Base-by-base conservation (phyloP, 1,140 invertebrate species). In the Trissolcus basalis region DNA sequence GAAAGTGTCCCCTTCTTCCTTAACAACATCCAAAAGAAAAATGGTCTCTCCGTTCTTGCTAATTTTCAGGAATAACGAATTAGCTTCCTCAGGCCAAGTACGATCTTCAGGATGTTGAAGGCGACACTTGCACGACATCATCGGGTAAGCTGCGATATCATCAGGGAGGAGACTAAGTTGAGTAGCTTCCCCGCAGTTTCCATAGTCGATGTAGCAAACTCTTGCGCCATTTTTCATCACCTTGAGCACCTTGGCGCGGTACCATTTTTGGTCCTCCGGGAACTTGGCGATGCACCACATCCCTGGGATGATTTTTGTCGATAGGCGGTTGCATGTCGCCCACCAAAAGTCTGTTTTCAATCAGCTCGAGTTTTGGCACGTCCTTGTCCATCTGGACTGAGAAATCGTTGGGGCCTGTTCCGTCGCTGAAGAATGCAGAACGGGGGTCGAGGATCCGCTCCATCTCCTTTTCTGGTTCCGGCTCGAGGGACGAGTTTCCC, bases 211-310 rank as follows among this genome's bases (percentile, higher is more conserved):
- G 72, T 89, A 92, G 11, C 84, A 79, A 0, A 92, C 90, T 61
- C 86, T 82, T 5, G 81, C 85, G 12, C 80, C 78, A 54, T 75
- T 55, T 4, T 86, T 78, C 4, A 11, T 56, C 4, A 82, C 75
- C 4, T 82, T 81, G 1, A 88, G 6, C 10, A 89, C 65, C 3
- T 68, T 80, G 2, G 91, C 92, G 49, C 93, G 87, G 70, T 94
- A 94, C 89, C 91, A 94, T 8, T 89, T 83, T 14, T 88, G 86
- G 69, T 93, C 92, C 14, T 92, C 91, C 0, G 89, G 86, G 80
- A 91, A 93, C 67, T 91, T 89, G n/a, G 92, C 92, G 14, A 91
- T 91, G 65, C 92, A 92, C 0, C 93, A 12, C 0, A 89, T 84
- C 1, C 90, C 91, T 12, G 90, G 88, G 60, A 89, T 82, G 0